A percentile compares a stretch with the other conserved stretches of the same genome.
phyloP scores from a whole-genome alignment of 2,113 vertebrate genomes.

The Raja brachyura region DNA sequence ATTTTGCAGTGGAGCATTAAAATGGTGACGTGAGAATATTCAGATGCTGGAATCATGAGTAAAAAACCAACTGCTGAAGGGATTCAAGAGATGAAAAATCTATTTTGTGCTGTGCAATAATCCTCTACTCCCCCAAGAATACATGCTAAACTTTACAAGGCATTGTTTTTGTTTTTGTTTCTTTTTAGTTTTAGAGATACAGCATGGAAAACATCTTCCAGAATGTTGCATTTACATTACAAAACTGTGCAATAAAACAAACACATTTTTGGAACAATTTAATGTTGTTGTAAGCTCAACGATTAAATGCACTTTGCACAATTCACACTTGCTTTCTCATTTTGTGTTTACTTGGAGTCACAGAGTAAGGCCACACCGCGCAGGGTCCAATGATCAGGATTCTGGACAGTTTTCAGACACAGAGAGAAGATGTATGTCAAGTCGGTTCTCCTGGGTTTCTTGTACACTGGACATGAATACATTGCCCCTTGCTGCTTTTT shows the following conservation, averaged over 20 bases:
- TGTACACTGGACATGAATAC: constrained; percentile 73
- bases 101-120: neutral
- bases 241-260: neutral
- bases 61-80: too few species aligned
- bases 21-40: too few species aligned
- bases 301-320: neutral
- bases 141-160: neutral
- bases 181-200: too few species aligned
- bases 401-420: constrained; percentile 55
- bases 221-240: neutral
- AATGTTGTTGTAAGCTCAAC: neutral
- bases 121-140: neutral
- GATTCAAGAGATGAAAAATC: neutral
- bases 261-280: neutral
- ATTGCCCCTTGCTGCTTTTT: constrained; percentile 48
- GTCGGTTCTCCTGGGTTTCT: constrained; percentile 69
- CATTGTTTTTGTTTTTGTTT: too few species aligned
- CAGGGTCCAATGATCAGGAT: constrained; percentile 69
- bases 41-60: too few species aligned
- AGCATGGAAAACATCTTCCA: neutral
- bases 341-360: constrained; percentile 56
- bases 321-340: neutral
- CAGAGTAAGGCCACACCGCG: constrained; percentile 69
- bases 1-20: too few species aligned
- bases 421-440: constrained; percentile 67